A percentile compares a stretch with the other conserved stretches of the same genome.
phyloP scores from a whole-genome alignment of 2,797 vertebrate species.

The Centropyge bicolor region DNA sequence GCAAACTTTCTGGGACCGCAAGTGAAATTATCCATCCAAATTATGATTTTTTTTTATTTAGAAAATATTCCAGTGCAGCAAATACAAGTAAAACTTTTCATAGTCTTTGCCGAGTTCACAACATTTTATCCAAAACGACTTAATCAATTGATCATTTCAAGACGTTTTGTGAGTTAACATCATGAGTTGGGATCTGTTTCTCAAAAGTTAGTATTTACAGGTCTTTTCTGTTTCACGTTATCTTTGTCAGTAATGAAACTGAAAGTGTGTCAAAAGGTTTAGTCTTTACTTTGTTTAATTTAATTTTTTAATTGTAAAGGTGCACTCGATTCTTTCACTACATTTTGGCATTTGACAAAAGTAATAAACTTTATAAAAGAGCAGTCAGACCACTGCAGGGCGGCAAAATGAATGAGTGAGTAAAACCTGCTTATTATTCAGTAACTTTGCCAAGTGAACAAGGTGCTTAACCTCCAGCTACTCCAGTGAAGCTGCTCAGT shows the following conservation, averaged over 20 bases:
- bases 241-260: too few relatives aligned
- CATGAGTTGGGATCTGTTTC: too few relatives aligned
- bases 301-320: too few relatives aligned
- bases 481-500: constrained; percentile 34
- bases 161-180: not conserved
- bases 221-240: too few relatives aligned
- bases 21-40: constrained; percentile 15
- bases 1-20: not conserved
- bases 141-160: not conserved
- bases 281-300: too few relatives aligned
- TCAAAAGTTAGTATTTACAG: too few relatives aligned
- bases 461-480: constrained; percentile 30
- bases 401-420: constrained; percentile 16
- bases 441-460: constrained; percentile 13
- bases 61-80: not conserved
- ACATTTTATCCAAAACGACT: not conserved
- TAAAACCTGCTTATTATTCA: constrained; percentile 39
- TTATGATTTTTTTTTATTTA: not conserved
- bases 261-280: too few relatives aligned
- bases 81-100: not conserved
- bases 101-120: not conserved
- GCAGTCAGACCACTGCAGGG: not conserved
- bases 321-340: too few relatives aligned
- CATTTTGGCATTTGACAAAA: too few relatives aligned
- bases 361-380: not conserved